phyloP scores from a whole-genome alignment of 2,888 invertebrate species.

The Nowickia ferox region DNA sequence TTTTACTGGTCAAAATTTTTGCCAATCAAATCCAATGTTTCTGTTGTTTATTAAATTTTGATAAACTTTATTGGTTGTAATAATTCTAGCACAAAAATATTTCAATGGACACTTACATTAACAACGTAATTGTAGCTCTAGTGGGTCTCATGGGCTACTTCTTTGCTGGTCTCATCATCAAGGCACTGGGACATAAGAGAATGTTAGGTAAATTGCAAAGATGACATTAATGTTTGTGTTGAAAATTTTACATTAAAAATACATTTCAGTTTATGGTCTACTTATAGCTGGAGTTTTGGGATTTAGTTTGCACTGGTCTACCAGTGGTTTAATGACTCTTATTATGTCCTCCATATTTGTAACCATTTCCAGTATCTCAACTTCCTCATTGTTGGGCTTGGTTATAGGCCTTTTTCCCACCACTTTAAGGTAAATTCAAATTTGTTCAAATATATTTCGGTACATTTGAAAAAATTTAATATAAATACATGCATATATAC shows the following conservation, averaged over 20 bases:
- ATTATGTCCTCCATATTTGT: constrained; percentile 85
- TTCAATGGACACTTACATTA: constrained; percentile 87
- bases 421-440: constrained; percentile 77
- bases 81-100: constrained; percentile 81
- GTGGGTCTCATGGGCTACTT: constrained; percentile 87
- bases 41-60: neutral
- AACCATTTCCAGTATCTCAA: constrained; percentile 78
- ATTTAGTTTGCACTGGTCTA: constrained; percentile 85
- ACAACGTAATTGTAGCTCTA: constrained; percentile 87
- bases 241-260: neutral
- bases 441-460: no score
- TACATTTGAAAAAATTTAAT: no score
- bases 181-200: constrained; percentile 84
- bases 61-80: constrained; percentile 1
- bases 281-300: constrained; percentile 84
- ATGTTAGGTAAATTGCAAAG: constrained; percentile 83
- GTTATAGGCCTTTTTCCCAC: constrained; percentile 81
- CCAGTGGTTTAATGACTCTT: constrained; percentile 84
- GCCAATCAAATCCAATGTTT: no score
- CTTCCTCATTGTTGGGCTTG: constrained; percentile 80
- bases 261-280: constrained; percentile 81
- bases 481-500: neutral
- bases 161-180: constrained; percentile 85
- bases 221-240: no score
- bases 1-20: no score